phyloP scores from a whole-genome alignment of 2,113 vertebrate species.

The Tapirus terrestris region DNA sequence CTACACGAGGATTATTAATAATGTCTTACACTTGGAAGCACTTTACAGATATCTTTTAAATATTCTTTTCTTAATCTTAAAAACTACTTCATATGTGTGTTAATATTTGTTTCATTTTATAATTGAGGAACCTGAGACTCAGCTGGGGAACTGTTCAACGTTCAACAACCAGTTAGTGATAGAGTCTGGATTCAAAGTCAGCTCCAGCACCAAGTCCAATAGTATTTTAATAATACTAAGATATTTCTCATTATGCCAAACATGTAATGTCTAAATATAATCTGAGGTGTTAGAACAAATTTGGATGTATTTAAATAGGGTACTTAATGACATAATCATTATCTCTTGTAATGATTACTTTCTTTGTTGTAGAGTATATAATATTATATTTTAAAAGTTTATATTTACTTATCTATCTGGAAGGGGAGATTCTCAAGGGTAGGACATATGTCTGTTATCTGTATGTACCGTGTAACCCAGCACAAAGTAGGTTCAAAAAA shows the following conservation, averaged over 20 bases:
- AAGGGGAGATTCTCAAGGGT: not conserved
- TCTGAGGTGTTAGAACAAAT: not conserved
- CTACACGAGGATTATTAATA: not conserved
- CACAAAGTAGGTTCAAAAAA: not conserved
- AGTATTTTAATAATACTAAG: not conserved
- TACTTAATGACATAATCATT: not conserved
- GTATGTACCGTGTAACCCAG: not conserved
- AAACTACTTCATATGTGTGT: not conserved
- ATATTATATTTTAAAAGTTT: not conserved
- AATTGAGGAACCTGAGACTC: not conserved
- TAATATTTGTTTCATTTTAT: not conserved
- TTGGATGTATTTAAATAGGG: not conserved
- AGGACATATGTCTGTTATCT: not conserved
- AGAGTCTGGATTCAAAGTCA: not conserved
- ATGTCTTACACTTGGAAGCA: not conserved
- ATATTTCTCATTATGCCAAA: not conserved
- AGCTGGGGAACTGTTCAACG: not conserved
- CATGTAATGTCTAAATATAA: not conserved
- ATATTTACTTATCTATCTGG: not conserved
- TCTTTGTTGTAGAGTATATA: not conserved
- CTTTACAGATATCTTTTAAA: not conserved
- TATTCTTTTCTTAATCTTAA: not conserved
- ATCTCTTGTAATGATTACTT: not conserved
- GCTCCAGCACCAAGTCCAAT: not conserved
- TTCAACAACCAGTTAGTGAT: not conserved